These are phyloP conservation scores for Pyrrhosoma nymphula DNA, from an alignment of 2,888 invertebrate genomes.

Conservation along the genomic window DNA sequence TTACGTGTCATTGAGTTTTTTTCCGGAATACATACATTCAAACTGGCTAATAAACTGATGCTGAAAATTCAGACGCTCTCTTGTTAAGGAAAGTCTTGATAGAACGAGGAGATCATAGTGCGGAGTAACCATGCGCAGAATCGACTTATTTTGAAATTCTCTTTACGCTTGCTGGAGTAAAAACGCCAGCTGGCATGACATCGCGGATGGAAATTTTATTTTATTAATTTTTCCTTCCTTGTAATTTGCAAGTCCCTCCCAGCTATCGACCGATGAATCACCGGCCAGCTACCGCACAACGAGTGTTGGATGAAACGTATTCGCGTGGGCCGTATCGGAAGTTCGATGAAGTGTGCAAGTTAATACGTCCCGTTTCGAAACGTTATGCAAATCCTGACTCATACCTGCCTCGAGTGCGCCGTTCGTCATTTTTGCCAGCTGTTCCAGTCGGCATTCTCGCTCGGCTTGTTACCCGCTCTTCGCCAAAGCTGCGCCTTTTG, in stretches of 20 bases:
- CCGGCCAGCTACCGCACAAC: background rate
- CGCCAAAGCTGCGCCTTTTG: slow-evolving; percentile 8
- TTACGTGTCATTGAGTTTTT: too few relatives aligned
- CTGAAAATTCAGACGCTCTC: too few relatives aligned
- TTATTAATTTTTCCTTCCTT: background rate
- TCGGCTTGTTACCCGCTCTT: background rate
- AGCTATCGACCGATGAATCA: background rate
- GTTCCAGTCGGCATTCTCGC: background rate
- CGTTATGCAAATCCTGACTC: slow-evolving; percentile 19
- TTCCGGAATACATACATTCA: too few relatives aligned
- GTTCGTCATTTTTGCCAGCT: background rate
- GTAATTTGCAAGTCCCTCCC: background rate
- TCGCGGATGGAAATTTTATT: background rate
- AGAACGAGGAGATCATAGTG: too few relatives aligned
- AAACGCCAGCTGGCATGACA: background rate
- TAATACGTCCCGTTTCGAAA: background rate
- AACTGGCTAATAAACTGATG: too few relatives aligned
- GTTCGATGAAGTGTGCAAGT: background rate
- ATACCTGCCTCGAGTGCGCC: background rate
- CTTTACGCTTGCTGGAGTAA: too few relatives aligned
- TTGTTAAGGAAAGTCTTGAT: too few relatives aligned
- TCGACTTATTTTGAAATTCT: too few relatives aligned
- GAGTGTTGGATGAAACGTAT: background rate
- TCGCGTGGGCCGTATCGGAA: background rate
- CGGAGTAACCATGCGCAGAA: too few relatives aligned